These are phyloP conservation scores for Pteronotus mesoamericanus DNA, from an alignment of 2,797 vertebrate genomes.

Conservation along the genomic window DNA sequence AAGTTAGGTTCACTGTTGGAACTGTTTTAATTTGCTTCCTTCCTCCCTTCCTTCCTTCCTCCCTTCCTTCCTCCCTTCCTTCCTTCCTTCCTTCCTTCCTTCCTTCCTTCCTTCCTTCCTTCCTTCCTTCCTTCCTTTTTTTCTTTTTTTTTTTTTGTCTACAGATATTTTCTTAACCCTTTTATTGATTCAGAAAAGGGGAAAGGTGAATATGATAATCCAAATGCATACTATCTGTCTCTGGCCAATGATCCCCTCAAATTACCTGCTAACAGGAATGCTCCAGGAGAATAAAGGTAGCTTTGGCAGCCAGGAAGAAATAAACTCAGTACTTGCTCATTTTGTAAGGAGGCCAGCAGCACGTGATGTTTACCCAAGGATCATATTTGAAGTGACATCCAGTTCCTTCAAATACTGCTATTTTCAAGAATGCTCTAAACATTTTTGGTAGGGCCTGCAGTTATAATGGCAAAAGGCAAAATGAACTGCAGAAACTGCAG, in stretches of 20 bases:
- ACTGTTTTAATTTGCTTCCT: background rate
- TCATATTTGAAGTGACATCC: conserved; percentile 22
- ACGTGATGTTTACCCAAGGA: conserved; percentile 6
- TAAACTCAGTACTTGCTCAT: background rate
- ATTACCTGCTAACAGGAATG: background rate
- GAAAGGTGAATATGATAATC: background rate
- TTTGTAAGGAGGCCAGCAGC: conserved; percentile 12
- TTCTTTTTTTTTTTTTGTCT: background rate
- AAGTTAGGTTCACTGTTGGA: conserved; percentile 15
- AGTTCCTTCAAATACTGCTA: background rate
- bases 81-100: too few species aligned
- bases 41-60: too few species aligned
- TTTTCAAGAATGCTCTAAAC: background rate
- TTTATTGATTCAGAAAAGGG: background rate
- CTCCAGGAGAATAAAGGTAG: background rate
- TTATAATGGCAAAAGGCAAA: background rate
- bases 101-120: too few species aligned
- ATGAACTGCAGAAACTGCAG: background rate
- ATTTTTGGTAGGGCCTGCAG: background rate
- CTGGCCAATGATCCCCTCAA: background rate
- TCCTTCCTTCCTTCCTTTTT: too few species aligned
- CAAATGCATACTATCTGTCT: background rate
- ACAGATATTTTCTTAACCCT: background rate
- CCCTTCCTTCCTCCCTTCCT: too few species aligned
- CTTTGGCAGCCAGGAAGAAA: background rate